These are phyloP conservation scores for Cheilinus undulatus DNA, from an alignment of 2,113 vertebrate genomes.

Conservation along the genomic window DNA sequence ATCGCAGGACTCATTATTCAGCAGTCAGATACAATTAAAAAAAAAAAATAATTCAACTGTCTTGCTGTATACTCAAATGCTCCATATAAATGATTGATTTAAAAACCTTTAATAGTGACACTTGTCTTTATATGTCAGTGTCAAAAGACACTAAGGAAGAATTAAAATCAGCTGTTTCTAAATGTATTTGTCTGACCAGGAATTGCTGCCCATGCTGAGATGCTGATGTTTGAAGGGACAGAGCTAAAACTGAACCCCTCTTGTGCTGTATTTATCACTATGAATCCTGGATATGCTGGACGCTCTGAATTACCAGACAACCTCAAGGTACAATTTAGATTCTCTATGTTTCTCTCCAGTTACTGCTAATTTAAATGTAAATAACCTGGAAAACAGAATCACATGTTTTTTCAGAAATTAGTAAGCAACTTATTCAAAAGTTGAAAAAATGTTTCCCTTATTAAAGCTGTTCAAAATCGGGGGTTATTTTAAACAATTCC, in stretches of 20 bases:
- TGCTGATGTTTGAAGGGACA: slow-evolving; percentile 91
- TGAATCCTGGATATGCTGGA: slow-evolving; percentile 95
- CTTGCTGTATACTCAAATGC: no score
- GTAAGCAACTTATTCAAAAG: no score
- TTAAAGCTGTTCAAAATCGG: no score
- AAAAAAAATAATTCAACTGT: no score
- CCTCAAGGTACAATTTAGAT: slow-evolving; percentile 85
- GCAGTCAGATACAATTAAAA: no score
- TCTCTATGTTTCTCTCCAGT: not conserved
- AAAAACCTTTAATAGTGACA: not conserved
- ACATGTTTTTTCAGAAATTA: no score
- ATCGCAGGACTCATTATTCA: no score
- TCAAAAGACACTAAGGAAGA: no score
- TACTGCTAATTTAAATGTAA: not conserved
- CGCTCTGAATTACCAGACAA: slow-evolving; percentile 94
- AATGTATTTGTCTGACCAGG: slow-evolving; percentile 71
- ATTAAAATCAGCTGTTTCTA: not conserved
- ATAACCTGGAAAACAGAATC: no score
- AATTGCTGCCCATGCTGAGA: slow-evolving; percentile 84
- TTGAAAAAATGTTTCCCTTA: no score
- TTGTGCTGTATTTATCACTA: slow-evolving; percentile 93
- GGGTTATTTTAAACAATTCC: no score
- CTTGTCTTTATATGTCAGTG: no score
- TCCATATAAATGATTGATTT: not conserved
- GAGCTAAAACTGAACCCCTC: slow-evolving; percentile 90